Evolutionary conservation across 2,113 vertebrate genomes (phyloP).

Genomic region (Cephalopholis sonnerati): DNA sequence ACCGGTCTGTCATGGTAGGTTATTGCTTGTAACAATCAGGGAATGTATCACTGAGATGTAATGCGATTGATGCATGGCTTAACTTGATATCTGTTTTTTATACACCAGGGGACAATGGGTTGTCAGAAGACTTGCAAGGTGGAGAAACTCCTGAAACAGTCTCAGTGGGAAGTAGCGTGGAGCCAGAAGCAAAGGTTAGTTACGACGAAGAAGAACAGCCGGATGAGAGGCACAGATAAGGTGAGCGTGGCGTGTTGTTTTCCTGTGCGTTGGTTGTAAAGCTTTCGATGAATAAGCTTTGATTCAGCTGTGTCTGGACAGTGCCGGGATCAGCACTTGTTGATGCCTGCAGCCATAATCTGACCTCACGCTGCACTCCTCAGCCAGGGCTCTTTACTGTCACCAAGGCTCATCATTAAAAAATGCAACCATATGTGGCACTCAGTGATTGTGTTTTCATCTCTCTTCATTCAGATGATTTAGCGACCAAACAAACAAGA

Average conservation of each 20-base stretch:
- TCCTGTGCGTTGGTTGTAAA: conserved; percentile 19
- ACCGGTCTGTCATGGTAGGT: conserved; percentile 76
- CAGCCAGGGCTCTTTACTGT: conserved; percentile 35
- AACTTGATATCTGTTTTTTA: conserved; percentile 34
- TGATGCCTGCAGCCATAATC: conserved; percentile 61
- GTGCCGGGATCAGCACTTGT: conserved; percentile 55
- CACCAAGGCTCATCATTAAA: conserved; percentile 43
- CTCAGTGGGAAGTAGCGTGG: conserved; percentile 80
- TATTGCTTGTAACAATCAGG: conserved; percentile 44
- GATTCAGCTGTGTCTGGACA: conserved; percentile 45
- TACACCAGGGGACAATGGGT: conserved; percentile 79
- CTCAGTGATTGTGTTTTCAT: conserved; percentile 6
- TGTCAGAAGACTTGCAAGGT: conserved; percentile 77
- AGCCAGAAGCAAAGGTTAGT: conserved; percentile 82
- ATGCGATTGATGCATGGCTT: conserved; percentile 36
- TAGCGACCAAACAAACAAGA: conserved; percentile 16
- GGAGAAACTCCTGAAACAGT: conserved; percentile 80
- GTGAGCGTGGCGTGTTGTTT: conserved; percentile 69
- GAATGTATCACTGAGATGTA: conserved; percentile 38
- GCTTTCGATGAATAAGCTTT: conserved; percentile 53
- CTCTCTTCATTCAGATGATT: conserved; percentile 9
- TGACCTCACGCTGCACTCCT: conserved; percentile 52
- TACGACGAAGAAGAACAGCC: conserved; percentile 68
- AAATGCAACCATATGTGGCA: conserved; percentile 34
- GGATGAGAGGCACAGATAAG: conserved; percentile 75